Evolutionary conservation across 1,140 invertebrate species (phyloP).

Genomic region (Drosophila yakuba): DNA sequence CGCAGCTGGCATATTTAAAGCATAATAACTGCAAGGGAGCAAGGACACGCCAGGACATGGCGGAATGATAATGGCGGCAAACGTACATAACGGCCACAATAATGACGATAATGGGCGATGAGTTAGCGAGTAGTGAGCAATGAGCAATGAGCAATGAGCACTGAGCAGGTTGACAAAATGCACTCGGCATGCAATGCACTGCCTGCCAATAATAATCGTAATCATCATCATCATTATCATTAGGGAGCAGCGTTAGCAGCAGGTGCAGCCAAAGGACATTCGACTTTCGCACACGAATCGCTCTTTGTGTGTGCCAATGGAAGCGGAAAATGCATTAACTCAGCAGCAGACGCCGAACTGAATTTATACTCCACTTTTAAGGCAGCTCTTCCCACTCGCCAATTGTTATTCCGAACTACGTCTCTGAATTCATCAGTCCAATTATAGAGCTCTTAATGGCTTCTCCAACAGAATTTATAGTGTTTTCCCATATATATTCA

Average conservation of each 20-base stretch:
- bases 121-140: slow-evolving; percentile 54
- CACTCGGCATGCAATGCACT: slow-evolving; percentile 59
- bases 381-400: not conserved
- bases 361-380: slow-evolving; percentile 33
- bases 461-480: slow-evolving; percentile 7
- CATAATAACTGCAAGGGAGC: slow-evolving; percentile 38
- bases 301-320: slow-evolving; percentile 45
- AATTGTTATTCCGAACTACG: not conserved
- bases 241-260: slow-evolving; percentile 3
- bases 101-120: slow-evolving; percentile 78
- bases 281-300: slow-evolving; percentile 28
- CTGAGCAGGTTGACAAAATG: slow-evolving; percentile 72
- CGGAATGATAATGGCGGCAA: slow-evolving; percentile 60
- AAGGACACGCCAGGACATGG: not conserved
- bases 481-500: slow-evolving; percentile 10
- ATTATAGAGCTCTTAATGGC: slow-evolving; percentile 28
- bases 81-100: slow-evolving; percentile 78
- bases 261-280: slow-evolving; percentile 14
- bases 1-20: slow-evolving; percentile 67
- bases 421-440: slow-evolving; percentile 31
- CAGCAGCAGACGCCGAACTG: slow-evolving; percentile 23
- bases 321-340: slow-evolving; percentile 53
- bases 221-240: slow-evolving; percentile 54
- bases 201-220: slow-evolving; percentile 71
- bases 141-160: slow-evolving; percentile 43